Evolutionary conservation across 2,888 invertebrate species (phyloP), one percentile per base, ranked within the genome.

Genomic region (Elmis aenea): DNA sequence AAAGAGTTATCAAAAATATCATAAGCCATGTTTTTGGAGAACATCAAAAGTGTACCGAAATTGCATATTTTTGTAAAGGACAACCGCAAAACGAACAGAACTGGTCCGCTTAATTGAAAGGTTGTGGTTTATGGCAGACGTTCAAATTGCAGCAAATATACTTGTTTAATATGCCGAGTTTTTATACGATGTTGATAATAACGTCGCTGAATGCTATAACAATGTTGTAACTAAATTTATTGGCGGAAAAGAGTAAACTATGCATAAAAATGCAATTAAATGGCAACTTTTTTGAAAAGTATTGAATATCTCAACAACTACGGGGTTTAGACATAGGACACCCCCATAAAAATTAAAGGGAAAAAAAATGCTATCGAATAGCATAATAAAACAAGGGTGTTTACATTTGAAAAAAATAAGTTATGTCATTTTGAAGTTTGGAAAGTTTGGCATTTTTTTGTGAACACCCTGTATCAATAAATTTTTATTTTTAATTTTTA

Each of bases 241-340:
- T 5, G 59, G 58, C 2, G 61, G 59, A 62, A 60, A 49, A 30
- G 56, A 36, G 52, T 54, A 6, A 57, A 61, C 35, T 54, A 43
- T 47, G 20, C 48, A n/a, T 6, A 18, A 9, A 8, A n/a, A n/a
- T n/a, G n/a, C n/a, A n/a, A n/a, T n/a, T n/a, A n/a, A n/a, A n/a
- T n/a, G n/a, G n/a, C n/a, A n/a, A n/a, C n/a, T n/a, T n/a, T n/a
- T n/a, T n/a, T n/a, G n/a, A n/a, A n/a, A n/a, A n/a, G n/a, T n/a
- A n/a, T n/a, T n/a, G n/a, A n/a, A n/a, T n/a, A n/a, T n/a, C n/a
- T n/a, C n/a, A n/a, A n/a, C n/a, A n/a, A n/a, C n/a, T n/a, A n/a
- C n/a, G n/a, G n/a, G n/a, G n/a, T n/a, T n/a, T n/a, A n/a, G n/a
- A n/a, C n/a, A n/a, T n/a, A n/a, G n/a, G n/a, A n/a, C n/a, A n/a